These are phyloP conservation scores for Anguilla rostrata DNA, from an alignment of 2,113 vertebrate genomes.

Conservation along the genomic window DNA sequence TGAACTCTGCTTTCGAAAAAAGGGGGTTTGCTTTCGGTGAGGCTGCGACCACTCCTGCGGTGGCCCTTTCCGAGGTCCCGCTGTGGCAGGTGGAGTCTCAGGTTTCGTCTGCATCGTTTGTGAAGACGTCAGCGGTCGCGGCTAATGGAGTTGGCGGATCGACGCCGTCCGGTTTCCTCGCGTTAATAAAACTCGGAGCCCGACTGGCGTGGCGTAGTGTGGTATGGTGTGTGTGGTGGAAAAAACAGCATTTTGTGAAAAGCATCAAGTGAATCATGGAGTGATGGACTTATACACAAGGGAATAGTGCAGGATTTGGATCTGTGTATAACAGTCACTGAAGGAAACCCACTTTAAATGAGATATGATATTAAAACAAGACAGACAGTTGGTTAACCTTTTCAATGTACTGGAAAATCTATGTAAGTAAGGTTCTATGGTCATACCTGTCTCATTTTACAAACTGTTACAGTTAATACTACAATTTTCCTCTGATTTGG, in stretches of 20 bases:
- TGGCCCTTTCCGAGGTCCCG: too few species aligned
- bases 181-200: background rate
- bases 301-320: background rate
- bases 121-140: background rate
- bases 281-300: background rate
- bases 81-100: background rate
- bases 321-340: background rate
- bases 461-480: too few species aligned
- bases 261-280: background rate
- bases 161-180: background rate
- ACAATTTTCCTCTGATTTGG: too few species aligned
- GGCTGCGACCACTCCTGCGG: background rate
- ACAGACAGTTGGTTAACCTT: background rate
- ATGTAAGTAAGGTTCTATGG: background rate
- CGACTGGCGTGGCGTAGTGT: background rate
- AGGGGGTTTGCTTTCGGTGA: background rate
- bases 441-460: too few species aligned
- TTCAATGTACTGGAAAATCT: too few species aligned
- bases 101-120: background rate
- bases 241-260: background rate
- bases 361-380: background rate
- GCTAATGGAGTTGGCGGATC: background rate
- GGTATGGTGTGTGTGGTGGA: background rate
- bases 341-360: background rate
- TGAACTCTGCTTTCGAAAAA: background rate